Percentiles rank a stretch among this genome's conserved stretches.
Evolutionary conservation across 2,113 vertebrate genomes (phyloP).

Genomic region (Siniperca knerii): DNA sequence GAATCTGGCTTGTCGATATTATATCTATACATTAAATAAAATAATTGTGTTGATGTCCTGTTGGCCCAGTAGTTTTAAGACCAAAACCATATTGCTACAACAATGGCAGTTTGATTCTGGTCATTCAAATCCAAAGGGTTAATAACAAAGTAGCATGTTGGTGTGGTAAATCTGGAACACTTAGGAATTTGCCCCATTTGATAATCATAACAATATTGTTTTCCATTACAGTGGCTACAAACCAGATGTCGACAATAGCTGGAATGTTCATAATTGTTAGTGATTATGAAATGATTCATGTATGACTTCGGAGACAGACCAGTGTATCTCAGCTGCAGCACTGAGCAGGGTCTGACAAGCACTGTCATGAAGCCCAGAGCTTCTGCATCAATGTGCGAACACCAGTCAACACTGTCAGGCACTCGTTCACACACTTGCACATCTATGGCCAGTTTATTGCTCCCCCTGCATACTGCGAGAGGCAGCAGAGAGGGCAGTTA

Average conservation of each 20-base stretch:
- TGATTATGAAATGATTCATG: conserved; percentile 32
- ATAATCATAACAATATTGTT: conserved; percentile 14
- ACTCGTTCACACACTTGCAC: conserved; percentile 62
- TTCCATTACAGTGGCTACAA: background rate
- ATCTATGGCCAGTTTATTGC: conserved; percentile 50
- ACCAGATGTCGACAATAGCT: conserved; percentile 32
- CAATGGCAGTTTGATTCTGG: background rate
- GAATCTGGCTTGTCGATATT: background rate
- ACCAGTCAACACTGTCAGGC: conserved; percentile 60
- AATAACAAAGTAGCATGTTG: background rate
- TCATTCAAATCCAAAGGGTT: background rate
- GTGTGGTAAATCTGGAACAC: background rate
- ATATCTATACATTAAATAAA: background rate
- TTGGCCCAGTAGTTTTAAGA: background rate
- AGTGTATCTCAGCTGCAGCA: conserved; percentile 42
- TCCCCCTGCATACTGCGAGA: conserved; percentile 37
- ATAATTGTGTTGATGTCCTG: background rate
- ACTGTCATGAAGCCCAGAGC: conserved; percentile 50
- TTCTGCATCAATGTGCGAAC: conserved; percentile 62
- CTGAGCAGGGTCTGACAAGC: conserved; percentile 42
- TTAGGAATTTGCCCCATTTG: conserved; percentile 16
- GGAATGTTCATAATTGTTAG: conserved; percentile 10
- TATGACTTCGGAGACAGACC: background rate
- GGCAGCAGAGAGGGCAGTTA: conserved; percentile 36
- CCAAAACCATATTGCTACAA: background rate